Conservation (phyloP, 2,113 vertebrate genomes). For the Atrichornis clamosus region DNA sequence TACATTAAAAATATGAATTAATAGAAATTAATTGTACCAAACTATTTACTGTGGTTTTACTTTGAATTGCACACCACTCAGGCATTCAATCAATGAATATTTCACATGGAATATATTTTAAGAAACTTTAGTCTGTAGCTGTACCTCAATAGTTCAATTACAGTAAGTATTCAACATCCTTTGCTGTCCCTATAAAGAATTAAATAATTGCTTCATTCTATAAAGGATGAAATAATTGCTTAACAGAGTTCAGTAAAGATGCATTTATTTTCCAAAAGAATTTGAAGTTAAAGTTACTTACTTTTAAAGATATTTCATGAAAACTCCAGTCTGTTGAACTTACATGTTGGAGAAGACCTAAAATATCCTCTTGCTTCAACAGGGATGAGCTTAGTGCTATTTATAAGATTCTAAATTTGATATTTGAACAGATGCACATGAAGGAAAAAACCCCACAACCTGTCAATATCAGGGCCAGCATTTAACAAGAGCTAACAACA, state of each 20-base stretch:
- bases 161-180: background rate
- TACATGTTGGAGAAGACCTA: conserved; percentile 16
- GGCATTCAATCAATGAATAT: conserved; percentile 4
- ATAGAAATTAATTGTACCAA: background rate
- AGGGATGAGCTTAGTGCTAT: conserved; percentile 60
- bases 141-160: background rate
- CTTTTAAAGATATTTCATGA: conserved; percentile 42
- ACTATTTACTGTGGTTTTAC: background rate
- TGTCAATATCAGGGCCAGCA: conserved; percentile 2
- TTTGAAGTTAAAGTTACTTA: conserved; percentile 50
- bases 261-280: background rate
- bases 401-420: conserved; percentile 76
- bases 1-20: background rate
- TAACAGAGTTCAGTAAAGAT: background rate
- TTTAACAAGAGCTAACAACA: conserved; percentile 18
- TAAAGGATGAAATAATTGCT: background rate
- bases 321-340: conserved; percentile 39
- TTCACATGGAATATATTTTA: background rate
- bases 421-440: conserved; percentile 65
- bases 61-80: conserved; percentile 3
- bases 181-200: background rate
- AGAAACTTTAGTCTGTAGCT: background rate
- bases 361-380: conserved; percentile 45
- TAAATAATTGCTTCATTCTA: background rate
- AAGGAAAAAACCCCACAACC: background rate